Evolutionary conservation across 2,113 vertebrate species (phyloP), one percentile per base, ranked within the genome.

Genomic region (Pycnonotus jocosus): DNA sequence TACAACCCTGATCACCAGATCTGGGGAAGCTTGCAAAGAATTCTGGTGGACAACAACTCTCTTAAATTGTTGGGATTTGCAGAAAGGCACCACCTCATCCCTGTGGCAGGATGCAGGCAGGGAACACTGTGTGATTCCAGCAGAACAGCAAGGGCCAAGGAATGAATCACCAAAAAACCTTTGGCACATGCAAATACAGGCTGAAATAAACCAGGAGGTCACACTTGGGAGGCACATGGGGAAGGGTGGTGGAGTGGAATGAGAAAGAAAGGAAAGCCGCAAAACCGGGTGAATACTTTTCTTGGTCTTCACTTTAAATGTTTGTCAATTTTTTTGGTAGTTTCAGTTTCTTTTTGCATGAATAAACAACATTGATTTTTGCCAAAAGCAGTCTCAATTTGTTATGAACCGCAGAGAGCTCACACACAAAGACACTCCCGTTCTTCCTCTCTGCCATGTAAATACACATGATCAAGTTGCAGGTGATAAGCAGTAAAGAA

Each of bases 401-500:
- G 54, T 85, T 87, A 48, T 15, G 17, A 90, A 37, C 20, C 31
- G 31, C n/a, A 60, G 60, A 33, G 16, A 62, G 47, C 38, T 62
- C 28, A 20, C 24, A 64, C 5, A 88, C 18, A 48, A 69, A 69
- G 35, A 56, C 71, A 42, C 7, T 62, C 18, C 37, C 8, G 4
- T 45, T 76, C 35, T 80, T 72, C 48, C 50, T 88, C 50, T 84
- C 33, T 37, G 61, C n/a, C 53, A 61, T 2, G 4, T 37, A 89
- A 66, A 76, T 54, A 60, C 3, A 70, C 9, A 21, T 5, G 8
- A 81, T 31, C 23, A 30, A 71, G 25, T 31, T 69, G 64, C 50
- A 86, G 74, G 82, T 83, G 83, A 85, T 35, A 83, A 90, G 71
- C n/a, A 83, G 62, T 7, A 60, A 85, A 81, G 45, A 58, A 61